Evolutionary conservation across 2,797 vertebrate genomes (phyloP), one percentile per base, ranked within the genome.

Genomic region (Cygnus olor): DNA sequence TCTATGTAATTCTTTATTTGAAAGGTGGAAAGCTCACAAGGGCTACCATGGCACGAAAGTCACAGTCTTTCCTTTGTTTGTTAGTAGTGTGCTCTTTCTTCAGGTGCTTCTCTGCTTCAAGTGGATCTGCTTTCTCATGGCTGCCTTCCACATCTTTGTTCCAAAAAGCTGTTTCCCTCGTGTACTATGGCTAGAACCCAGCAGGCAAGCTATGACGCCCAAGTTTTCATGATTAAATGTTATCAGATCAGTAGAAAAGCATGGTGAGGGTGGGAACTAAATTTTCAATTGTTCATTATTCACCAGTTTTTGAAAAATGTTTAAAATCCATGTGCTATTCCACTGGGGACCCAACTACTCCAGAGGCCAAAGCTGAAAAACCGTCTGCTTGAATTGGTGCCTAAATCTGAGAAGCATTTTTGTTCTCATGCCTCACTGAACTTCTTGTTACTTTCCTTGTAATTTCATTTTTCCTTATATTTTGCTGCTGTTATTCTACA

Each of bases 71-170:
- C 8, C 4, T 45, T 79, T 79, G 21, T 25, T 78, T 1, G 0
- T 16, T 40, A 44, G 16, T 4, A 11, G 17, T 0, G 0, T 53
- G 30, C 4, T 77, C 0, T 0, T 70, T 79, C 12, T 70, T 87
- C 38, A 76, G 71, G 32, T 73, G 34, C 3, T 69, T 22, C 34
- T 88, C 34, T 88, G 57, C 40, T 72, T 51, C 27, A 25, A 38
- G 40, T 38, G 16, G 32, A 54, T 81, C 34, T 51, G 10, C 0
- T 0, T 1, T 4, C 40, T 82, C 1, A 2, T 30, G 56, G 28
- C 34, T 30, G 9, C 36, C 32, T 82, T 58, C 18, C 27, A 9
- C 9, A 27, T 24, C 30, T 56, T 65, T 61, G 14, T 69, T 63
- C 47, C 42, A 24, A 42, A 89, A 90, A 58, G 11, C 11, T 51